Base-by-base conservation (phyloP, 2,888 invertebrate species). In the Amiota communis region DNA sequence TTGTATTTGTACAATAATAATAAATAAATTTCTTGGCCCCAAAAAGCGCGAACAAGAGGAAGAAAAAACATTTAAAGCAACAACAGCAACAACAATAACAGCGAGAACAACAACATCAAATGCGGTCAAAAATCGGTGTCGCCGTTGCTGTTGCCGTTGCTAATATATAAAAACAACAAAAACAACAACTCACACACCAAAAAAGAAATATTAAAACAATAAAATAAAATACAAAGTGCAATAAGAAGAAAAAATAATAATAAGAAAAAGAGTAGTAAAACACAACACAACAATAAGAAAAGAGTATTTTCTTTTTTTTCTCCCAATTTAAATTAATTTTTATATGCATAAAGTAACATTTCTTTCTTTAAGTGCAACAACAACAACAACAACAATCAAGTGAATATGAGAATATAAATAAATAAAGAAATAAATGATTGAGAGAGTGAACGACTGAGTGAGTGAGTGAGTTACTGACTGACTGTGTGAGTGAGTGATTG, bases 71-170 rank as follows among this genome's bases (percentile, higher is more conserved):
- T 68, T 75, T 74, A 48, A 56, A 70, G 56, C 71, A 15, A 61
- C 53, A 49, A 56, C 11, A 15, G 23, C 51, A 68, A 6, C 13
- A 53, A 53, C 64, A 61, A 64, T 65, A 51, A 63, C 70, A 67
- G 69, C 65, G n/a, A n/a, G n/a, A 70, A 76, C 61, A 61, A 70
- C 70, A 61, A 71, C 48, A 10, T 47, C 23, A 69, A 59, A 59
- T 59, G 59, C 59, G 59, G 59, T 59, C 59, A 59, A 20, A 59
- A 17, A 59, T 15, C 20, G 23, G 15, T 20, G 59, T 59, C 59
- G 59, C 10, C 59, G 59, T 17, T 59, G 59, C 10, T 20, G 59
- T 17, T 59, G 17, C 12, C 20, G 59, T 20, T 15, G 59, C 20
- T 59, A 15, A 59, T 20, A 2, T 36, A 59, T 59, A 59, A 59